phyloP scores from a whole-genome alignment of 1,140 invertebrate species.

The Drepana arcuata region DNA sequence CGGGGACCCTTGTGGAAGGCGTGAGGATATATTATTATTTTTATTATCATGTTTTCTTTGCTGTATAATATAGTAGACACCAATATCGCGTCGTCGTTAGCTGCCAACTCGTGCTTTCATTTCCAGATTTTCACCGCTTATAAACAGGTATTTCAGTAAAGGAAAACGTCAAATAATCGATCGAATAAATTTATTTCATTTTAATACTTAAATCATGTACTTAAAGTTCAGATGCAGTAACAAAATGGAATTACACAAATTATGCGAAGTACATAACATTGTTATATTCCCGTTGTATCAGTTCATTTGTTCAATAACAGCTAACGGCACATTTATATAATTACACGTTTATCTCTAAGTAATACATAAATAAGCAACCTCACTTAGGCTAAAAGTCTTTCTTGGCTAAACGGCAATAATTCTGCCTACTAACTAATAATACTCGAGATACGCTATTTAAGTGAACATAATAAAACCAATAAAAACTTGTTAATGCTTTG shows the following conservation, averaged over 20 bases:
- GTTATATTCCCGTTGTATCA: constrained; percentile 47
- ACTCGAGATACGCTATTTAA: constrained; percentile 33
- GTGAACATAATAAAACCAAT: constrained; percentile 11
- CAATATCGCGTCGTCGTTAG: neutral
- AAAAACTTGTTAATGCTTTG: constrained; percentile 25
- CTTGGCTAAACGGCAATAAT: constrained; percentile 42
- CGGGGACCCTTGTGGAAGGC: too few species aligned
- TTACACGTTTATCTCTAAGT: constrained; percentile 25
- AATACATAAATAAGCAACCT: constrained; percentile 54
- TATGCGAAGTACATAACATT: constrained; percentile 33
- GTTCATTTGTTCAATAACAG: constrained; percentile 39
- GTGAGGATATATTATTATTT: neutral
- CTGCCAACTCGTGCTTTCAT: too few species aligned
- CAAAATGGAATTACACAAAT: constrained; percentile 27
- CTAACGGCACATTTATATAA: constrained; percentile 46
- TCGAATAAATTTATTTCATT: constrained; percentile 36
- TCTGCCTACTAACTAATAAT: constrained; percentile 51
- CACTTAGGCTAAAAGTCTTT: constrained; percentile 57
- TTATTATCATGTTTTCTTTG: neutral
- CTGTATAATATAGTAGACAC: neutral
- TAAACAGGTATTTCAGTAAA: neutral
- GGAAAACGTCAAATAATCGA: constrained; percentile 6
- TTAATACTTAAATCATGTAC: constrained; percentile 23
- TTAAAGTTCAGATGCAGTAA: constrained; percentile 19
- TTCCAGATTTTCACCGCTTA: too few species aligned